These are phyloP conservation scores for Drosophila yakuba DNA, from an alignment of 1,140 invertebrate species.

Conservation along the genomic window DNA sequence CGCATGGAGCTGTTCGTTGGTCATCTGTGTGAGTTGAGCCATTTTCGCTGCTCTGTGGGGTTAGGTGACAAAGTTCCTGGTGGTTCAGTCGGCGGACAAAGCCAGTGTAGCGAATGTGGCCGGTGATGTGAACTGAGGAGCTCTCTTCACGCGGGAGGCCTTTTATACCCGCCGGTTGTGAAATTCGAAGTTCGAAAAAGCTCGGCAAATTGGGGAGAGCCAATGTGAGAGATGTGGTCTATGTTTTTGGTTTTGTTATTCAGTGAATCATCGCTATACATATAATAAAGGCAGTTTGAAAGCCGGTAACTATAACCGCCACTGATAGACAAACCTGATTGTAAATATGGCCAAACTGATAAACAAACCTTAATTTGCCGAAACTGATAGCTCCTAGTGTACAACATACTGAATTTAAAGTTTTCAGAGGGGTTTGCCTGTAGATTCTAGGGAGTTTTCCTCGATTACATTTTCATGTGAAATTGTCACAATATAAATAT, in stretches of 20 bases:
- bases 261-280: slow-evolving; percentile 18
- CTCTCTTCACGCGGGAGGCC: background rate
- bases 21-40: slow-evolving; percentile 60
- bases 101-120: slow-evolving; percentile 65
- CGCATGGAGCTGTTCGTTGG: slow-evolving; percentile 66
- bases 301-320: slow-evolving; percentile 10
- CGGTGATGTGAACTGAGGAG: slow-evolving; percentile 53
- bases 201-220: background rate
- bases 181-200: slow-evolving; percentile 68
- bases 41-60: slow-evolving; percentile 28
- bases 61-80: background rate
- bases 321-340: slow-evolving; percentile 13
- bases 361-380: too few species aligned
- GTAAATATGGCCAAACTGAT: slow-evolving; percentile 3
- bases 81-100: slow-evolving; percentile 49
- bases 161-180: slow-evolving; percentile 67
- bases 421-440: background rate
- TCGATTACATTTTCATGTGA: background rate
- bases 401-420: too few species aligned
- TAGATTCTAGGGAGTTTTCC: too few species aligned
- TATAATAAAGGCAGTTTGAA: slow-evolving; percentile 1
- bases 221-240: background rate
- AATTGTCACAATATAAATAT: background rate
- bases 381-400: too few species aligned
- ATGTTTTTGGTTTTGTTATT: background rate